Evolutionary conservation across 2,888 invertebrate genomes (phyloP).

Genomic region (Colletes collaris): DNA sequence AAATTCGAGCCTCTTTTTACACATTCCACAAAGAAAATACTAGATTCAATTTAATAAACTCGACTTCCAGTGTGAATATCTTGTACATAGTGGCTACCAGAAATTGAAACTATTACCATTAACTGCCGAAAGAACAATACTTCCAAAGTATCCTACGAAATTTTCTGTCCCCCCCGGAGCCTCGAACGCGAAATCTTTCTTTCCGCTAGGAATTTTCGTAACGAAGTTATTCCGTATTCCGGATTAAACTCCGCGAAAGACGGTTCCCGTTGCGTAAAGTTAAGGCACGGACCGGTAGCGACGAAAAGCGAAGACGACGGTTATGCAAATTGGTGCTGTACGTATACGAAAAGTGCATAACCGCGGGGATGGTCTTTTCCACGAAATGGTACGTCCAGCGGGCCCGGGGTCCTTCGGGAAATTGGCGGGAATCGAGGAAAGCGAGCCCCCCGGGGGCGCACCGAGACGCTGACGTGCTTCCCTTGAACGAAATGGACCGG

Average conservation of each 20-base stretch:
- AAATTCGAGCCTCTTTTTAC: no score
- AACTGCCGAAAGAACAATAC: no score
- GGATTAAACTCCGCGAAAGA: constrained; percentile 1
- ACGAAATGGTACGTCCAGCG: constrained; percentile 30
- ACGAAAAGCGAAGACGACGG: constrained; percentile 43
- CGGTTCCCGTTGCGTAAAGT: constrained; percentile 37
- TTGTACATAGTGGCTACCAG: no score
- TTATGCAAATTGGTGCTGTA: constrained; percentile 60
- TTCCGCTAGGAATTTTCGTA: constrained; percentile 14
- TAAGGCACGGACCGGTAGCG: constrained; percentile 12
- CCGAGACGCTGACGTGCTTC: constrained; percentile 53
- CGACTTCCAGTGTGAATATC: no score
- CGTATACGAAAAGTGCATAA: constrained; percentile 63
- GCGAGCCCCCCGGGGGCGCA: constrained; percentile 54
- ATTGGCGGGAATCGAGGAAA: constrained; percentile 64
- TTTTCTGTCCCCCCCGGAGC: no score
- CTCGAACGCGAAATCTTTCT: neutral
- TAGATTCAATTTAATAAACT: no score
- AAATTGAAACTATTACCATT: no score
- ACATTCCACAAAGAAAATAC: no score
- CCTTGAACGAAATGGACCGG: constrained; percentile 40
- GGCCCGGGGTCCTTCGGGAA: constrained; percentile 58
- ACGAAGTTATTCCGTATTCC: constrained; percentile 16
- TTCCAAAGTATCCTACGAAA: no score
- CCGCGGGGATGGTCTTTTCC: constrained; percentile 45